Conservation (phyloP, 2,888 invertebrate genomes). For the Xylocampa areola region DNA sequence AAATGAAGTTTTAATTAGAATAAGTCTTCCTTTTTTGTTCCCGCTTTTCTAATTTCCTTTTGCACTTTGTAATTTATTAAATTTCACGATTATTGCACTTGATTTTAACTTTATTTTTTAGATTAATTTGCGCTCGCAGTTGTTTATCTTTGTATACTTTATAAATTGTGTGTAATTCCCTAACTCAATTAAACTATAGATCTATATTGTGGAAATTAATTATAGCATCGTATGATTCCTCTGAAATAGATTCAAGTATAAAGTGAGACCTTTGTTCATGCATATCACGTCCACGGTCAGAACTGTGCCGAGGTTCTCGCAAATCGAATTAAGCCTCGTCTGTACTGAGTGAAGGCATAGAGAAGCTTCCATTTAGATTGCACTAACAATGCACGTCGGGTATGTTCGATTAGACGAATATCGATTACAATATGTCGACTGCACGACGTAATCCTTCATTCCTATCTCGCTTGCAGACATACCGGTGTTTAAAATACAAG, state of each 20-base stretch:
- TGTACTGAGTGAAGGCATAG: slow-evolving; percentile 63
- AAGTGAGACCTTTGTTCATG: slow-evolving; percentile 51
- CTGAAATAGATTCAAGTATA: slow-evolving; percentile 54
- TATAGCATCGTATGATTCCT: slow-evolving; percentile 31
- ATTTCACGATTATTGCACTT: slow-evolving; percentile 20
- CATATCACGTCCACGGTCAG: slow-evolving; percentile 66
- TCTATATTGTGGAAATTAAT: slow-evolving; percentile 42
- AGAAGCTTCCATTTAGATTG: slow-evolving; percentile 66
- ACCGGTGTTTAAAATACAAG: slow-evolving; percentile 33
- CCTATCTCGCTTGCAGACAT: slow-evolving; percentile 37
- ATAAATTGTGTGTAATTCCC: slow-evolving; percentile 16
- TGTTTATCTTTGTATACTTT: slow-evolving; percentile 30
- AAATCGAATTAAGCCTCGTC: slow-evolving; percentile 72
- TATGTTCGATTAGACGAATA: slow-evolving; percentile 56
- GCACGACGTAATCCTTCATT: slow-evolving; percentile 36
- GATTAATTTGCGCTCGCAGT: slow-evolving; percentile 25
- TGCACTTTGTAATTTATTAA: slow-evolving; percentile 21
- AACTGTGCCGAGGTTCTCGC: slow-evolving; percentile 65
- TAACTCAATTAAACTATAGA: slow-evolving; percentile 14
- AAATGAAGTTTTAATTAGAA: slow-evolving; percentile 41
- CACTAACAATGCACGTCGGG: slow-evolving; percentile 57
- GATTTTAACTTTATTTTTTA: slow-evolving; percentile 26
- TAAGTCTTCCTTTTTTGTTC: slow-evolving; percentile 24
- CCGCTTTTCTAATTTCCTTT: slow-evolving; percentile 29
- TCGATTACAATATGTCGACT: slow-evolving; percentile 54